Evolutionary conservation across 2,113 vertebrate species (phyloP).

Genomic region (Abramis brama): DNA sequence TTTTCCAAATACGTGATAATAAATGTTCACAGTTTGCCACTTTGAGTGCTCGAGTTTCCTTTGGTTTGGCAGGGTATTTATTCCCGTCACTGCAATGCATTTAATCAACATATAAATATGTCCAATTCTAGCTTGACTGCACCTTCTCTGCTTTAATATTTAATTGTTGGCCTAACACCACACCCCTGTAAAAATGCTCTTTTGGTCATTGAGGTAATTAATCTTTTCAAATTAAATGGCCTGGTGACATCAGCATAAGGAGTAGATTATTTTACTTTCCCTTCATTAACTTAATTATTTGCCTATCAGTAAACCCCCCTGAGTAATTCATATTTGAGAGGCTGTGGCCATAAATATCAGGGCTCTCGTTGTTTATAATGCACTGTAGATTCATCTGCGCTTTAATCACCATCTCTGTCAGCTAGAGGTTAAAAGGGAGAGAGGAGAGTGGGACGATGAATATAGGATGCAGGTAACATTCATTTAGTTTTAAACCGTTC

Average conservation of each 20-base stretch:
- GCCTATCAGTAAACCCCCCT: constrained; percentile 67
- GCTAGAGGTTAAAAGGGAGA: constrained; percentile 53
- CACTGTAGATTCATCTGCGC: constrained; percentile 39
- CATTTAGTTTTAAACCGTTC: constrained; percentile 43
- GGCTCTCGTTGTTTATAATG: constrained; percentile 49
- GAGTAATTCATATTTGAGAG: constrained; percentile 69
- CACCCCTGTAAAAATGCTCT: constrained; percentile 54
- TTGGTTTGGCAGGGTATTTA: constrained; percentile 33
- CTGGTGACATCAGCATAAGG: constrained; percentile 62
- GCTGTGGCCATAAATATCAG: constrained; percentile 58
- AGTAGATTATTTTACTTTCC: constrained; percentile 61
- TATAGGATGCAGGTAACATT: not conserved
- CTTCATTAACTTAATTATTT: constrained; percentile 70
- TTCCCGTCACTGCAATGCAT: constrained; percentile 39
- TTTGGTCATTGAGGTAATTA: constrained; percentile 57
- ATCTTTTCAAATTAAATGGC: constrained; percentile 65
- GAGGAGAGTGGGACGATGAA: constrained; percentile 39
- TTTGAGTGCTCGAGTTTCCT: constrained; percentile 8
- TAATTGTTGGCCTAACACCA: constrained; percentile 56
- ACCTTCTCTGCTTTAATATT: constrained; percentile 53
- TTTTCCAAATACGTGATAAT: constrained; percentile 30
- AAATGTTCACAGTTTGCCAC: constrained; percentile 33
- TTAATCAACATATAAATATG: constrained; percentile 60
- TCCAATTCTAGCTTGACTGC: constrained; percentile 39
- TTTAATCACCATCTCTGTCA: constrained; percentile 56